phyloP scores from a whole-genome alignment of 2,113 vertebrate genomes.

The Bos indicus region DNA sequence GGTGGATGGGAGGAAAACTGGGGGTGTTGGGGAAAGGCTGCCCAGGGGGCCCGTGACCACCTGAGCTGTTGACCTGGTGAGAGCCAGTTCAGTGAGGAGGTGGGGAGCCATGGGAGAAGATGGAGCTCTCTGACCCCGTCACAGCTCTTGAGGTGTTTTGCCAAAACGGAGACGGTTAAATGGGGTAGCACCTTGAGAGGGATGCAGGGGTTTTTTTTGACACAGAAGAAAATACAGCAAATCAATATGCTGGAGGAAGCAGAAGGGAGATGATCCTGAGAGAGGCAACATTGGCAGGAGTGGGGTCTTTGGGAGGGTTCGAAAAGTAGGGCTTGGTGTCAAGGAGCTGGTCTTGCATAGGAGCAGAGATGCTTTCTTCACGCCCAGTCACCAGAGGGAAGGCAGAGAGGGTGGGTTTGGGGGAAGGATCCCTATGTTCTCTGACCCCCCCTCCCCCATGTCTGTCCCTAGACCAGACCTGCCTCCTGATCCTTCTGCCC shows the following conservation, averaged over 20 bases:
- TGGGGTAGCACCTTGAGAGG: background rate
- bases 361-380: background rate
- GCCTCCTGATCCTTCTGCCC: background rate
- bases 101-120: background rate
- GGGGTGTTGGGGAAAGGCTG: background rate
- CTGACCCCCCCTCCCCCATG: background rate
- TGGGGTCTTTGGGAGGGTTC: accelerated
- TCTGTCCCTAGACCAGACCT: background rate
- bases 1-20: background rate
- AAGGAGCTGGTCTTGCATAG: background rate
- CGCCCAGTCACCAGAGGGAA: too few species aligned
- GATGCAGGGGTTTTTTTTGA: background rate
- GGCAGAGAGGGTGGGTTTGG: background rate
- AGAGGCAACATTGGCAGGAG: background rate
- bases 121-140: background rate
- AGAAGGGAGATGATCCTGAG: background rate
- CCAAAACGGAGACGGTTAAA: background rate
- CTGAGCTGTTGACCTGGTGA: background rate
- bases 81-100: background rate
- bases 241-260: background rate
- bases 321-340: background rate
- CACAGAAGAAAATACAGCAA: background rate
- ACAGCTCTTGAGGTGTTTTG: background rate
- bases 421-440: background rate
- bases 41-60: background rate